Conservation (phyloP, 2,113 vertebrate genomes). For the Piliocolobus tephrosceles region DNA sequence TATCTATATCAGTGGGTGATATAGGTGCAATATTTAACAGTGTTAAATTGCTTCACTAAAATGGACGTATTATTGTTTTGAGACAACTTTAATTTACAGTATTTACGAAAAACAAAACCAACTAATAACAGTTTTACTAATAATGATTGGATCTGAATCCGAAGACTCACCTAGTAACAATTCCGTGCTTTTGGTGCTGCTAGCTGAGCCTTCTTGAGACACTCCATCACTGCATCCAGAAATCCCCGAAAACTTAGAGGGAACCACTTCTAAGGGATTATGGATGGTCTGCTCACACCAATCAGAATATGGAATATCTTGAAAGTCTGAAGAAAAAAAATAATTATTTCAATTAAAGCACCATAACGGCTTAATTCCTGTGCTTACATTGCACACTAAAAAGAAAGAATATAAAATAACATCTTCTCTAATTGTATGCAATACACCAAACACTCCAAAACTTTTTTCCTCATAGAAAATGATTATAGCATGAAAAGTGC, state of each 20-base stretch:
- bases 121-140: background rate
- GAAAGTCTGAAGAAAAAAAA: conserved; percentile 88
- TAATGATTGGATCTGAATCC: background rate
- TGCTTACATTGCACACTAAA: background rate
- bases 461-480: background rate
- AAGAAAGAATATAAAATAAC: background rate
- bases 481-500: background rate
- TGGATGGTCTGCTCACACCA: conserved; percentile 94
- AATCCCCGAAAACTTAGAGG: conserved; percentile 95
- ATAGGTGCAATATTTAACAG: background rate
- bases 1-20: background rate
- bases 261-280: conserved; percentile 95
- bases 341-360: conserved; percentile 31
- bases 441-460: background rate
- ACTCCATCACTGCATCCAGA: conserved; percentile 96
- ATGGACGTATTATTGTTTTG: background rate
- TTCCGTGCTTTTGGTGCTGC: conserved; percentile 94
- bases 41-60: background rate
- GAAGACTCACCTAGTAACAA: conserved; percentile 91
- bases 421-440: background rate
- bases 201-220: conserved; percentile 92
- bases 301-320: conserved; percentile 94
- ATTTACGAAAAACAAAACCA: background rate
- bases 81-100: background rate
- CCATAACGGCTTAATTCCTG: background rate